Evolutionary conservation across 2,888 invertebrate genomes (phyloP).

Genomic region (Lucinisca nassula): DNA sequence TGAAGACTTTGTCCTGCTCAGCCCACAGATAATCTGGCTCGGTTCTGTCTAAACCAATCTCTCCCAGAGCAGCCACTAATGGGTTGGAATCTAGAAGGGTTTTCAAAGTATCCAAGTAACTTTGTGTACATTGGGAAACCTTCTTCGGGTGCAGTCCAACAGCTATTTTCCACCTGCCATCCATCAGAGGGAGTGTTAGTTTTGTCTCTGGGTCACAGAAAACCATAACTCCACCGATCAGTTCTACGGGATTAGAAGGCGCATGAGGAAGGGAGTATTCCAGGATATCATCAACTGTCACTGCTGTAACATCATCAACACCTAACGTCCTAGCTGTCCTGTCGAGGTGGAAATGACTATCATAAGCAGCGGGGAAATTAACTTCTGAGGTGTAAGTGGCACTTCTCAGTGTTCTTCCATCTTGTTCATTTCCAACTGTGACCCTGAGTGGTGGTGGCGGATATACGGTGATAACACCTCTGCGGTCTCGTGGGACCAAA

Average conservation of each 20-base stretch:
- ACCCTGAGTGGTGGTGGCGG: too few relatives aligned
- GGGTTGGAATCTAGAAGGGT: background rate
- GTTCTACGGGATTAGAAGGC: background rate
- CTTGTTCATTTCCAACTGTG: too few relatives aligned
- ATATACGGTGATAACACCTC: too few relatives aligned
- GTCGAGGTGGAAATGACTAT: slow-evolving; percentile 38
- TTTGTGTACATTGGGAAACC: background rate
- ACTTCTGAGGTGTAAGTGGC: too few relatives aligned
- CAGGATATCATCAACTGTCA: background rate
- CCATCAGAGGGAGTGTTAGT: background rate
- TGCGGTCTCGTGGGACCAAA: too few relatives aligned
- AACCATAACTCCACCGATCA: background rate
- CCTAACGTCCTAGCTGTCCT: background rate
- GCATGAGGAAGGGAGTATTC: background rate
- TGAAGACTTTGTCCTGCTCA: background rate
- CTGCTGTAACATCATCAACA: background rate
- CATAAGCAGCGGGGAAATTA: background rate
- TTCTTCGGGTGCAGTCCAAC: slow-evolving; percentile 14
- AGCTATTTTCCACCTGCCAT: slow-evolving; percentile 2
- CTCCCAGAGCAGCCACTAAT: background rate
- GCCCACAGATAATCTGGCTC: background rate
- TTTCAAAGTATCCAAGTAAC: background rate
- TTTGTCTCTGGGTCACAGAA: background rate
- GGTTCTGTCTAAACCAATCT: slow-evolving; percentile 1
- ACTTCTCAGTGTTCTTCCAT: too few relatives aligned